Evolutionary conservation across 2,797 vertebrate species (phyloP), one percentile per base, ranked within the genome.

Genomic region (Vireo griseus): DNA sequence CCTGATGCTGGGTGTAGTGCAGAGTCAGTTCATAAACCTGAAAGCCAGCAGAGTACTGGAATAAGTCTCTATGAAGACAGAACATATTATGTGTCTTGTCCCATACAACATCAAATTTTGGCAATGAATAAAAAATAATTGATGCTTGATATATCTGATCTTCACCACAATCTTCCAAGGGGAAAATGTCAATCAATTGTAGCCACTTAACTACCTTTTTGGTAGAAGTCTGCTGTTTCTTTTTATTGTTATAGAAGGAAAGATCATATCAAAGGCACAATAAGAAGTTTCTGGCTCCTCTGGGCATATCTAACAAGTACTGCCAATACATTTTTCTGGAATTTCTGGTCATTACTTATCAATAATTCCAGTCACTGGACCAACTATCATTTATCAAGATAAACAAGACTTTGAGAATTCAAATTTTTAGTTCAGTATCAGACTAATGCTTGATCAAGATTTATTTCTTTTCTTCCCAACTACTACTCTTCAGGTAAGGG

Each of bases 11-110:
- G 1, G 99, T 99, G 96, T 99, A 99, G 97, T 98, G 98, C 75
- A 99, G 96, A 33, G 99, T 99, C 98, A 99, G 94, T 73, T 99
- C 99, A 31, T 99, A 99, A 80, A 99, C 99, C 99, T 99, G 91
- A 51, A 78, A 73, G 18, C 5, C 72, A 81, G 77, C 31, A 58
- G 57, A 78, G 26, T 8, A 65, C 33, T 28, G 17, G 5, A 63
- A 0, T 92, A 47, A 94, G 33, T 33, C 14, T 86, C 40, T 44
- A 19, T 4, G 40, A 69, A 87, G 39, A 82, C 11, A 59, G 9
- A 68, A 63, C 5, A 67, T 28, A 51, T 4, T n/a, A 37, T 0
- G 3, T 5, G 55, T 55, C 22, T 48, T 69, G 14, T 44, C n/a
- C 55, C 5, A 54, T 2, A 19, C 3, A 58, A 73, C 16, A 58